Base-by-base conservation (phyloP, 2,888 invertebrate species). In the Cantharis lateralis region DNA sequence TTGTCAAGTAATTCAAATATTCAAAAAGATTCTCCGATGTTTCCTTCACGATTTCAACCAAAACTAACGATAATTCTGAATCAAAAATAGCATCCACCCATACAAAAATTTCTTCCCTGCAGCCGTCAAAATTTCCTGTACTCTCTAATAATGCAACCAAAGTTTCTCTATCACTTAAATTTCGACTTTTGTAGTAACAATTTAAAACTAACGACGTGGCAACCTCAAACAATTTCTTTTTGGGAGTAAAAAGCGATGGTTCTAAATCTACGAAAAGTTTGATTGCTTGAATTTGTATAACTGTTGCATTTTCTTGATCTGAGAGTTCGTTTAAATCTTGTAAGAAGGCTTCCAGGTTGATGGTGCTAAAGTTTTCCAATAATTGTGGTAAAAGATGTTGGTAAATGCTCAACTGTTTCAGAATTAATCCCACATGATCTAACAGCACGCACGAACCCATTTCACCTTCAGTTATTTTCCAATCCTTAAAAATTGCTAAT, bases 91-190 rank as follows among this genome's bases (percentile, higher is more conserved):
- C 61, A 61, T 80, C 63, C 10, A 80, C 74, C 80, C 80, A 80
- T 69, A 79, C n/a, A 20, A 72, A 68, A 63, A 94, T 91, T 88
- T 95, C 94, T 74, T 90, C 88, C 78, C 89, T 89, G 79, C 91
- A 91, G 16, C 90, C 90, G 83, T 93, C 92, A 84, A 95, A 95
- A 80, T 94, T 89, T 5, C 90, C 89, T 0, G 92, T 92, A 76
- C 90, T 92, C 81, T 89, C 89, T 24, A 95, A 90, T 76, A 95
- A 90, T 70, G 87, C 88, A 68, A 87, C 87, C 24, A 94, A 85
- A 3, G 85, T 80, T 28, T 63, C 68, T 71, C 84, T 81, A 18
- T 82, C 83, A n/a, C 86, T 85, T 16, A 80, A 66, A 70, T 81
- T 80, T 16, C 81, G 82, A 7, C 89, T 84, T 88, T 90, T 9